These are phyloP conservation scores for Montipora capricornis DNA, from an alignment of 64 coral and sea anemone species.

Conservation along the genomic window DNA sequence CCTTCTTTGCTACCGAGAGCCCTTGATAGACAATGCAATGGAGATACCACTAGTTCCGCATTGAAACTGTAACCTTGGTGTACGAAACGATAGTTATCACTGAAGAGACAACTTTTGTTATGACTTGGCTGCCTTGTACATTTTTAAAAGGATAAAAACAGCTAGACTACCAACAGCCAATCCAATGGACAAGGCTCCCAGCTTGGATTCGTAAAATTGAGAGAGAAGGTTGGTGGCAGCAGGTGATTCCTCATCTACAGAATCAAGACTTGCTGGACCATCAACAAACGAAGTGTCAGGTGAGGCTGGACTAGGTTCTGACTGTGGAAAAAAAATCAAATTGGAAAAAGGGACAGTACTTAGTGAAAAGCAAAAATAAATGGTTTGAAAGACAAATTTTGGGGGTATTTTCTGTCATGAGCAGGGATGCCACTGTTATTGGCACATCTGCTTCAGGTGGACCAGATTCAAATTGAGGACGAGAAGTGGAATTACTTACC, in stretches of 20 bases:
- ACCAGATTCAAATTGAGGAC: too few relatives aligned
- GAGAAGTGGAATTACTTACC: conserved; percentile 5
- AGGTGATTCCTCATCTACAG: background rate
- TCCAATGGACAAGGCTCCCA: conserved; percentile 65
- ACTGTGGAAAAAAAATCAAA: background rate
- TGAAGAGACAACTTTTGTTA: background rate
- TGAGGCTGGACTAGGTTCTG: background rate
- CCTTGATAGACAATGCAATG: background rate
- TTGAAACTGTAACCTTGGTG: background rate
- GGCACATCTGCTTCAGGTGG: too few relatives aligned
- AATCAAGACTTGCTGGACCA: background rate
- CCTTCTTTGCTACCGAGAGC: background rate
- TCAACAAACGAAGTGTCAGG: background rate
- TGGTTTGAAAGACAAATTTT: too few relatives aligned
- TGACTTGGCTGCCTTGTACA: conserved; percentile 57
- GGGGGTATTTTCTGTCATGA: too few relatives aligned
- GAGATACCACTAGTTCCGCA: too few relatives aligned
- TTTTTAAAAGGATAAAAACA: conserved; percentile 59
- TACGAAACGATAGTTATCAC: background rate
- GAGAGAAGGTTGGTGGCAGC: background rate
- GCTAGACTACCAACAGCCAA: conserved; percentile 58
- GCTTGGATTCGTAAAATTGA: conserved; percentile 47
- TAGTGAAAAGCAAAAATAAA: too few relatives aligned
- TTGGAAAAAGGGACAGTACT: background rate
- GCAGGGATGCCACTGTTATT: too few relatives aligned